Evolutionary conservation across 2,888 invertebrate species (phyloP).

Genomic region (Dione vanillae): DNA sequence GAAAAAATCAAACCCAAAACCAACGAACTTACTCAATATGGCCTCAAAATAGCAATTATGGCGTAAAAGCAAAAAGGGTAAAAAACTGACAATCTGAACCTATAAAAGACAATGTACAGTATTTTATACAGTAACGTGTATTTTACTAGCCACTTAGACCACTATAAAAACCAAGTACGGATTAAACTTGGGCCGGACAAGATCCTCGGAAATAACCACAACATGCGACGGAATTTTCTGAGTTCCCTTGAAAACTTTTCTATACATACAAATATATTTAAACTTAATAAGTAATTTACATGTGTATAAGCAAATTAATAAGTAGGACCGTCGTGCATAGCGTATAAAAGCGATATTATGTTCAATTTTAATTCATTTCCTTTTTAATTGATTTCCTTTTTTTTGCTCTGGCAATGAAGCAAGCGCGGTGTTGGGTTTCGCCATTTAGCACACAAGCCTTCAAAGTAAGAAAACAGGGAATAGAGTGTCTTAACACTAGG

Average conservation of each 20-base stretch:
- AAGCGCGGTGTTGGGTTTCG: too few relatives aligned
- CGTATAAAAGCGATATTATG: too few relatives aligned
- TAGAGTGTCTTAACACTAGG: too few relatives aligned
- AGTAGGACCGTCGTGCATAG: too few relatives aligned
- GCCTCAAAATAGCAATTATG: background rate
- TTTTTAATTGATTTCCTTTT: too few relatives aligned
- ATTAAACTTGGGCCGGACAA: constrained; percentile 58
- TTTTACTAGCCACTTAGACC: constrained; percentile 41
- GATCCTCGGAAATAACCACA: constrained; percentile 56
- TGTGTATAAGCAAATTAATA: too few relatives aligned
- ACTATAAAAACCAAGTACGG: constrained; percentile 49
- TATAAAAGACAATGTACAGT: background rate
- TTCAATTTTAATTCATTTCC: too few relatives aligned
- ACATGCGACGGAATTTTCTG: constrained; percentile 52
- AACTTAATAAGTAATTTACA: background rate
- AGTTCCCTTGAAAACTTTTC: constrained; percentile 48
- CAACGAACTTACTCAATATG: background rate
- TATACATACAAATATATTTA: too few relatives aligned
- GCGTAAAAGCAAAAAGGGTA: background rate
- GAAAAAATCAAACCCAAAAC: background rate
- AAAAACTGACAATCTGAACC: background rate
- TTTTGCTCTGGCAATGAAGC: too few relatives aligned
- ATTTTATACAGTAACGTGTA: constrained; percentile 9
- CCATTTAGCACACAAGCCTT: too few relatives aligned
- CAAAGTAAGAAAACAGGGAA: too few relatives aligned